A percentile compares a stretch with the other conserved stretches of the same genome.
Evolutionary conservation across 2,888 invertebrate species (phyloP).

Genomic region (Parapristionchus giblindavisi): DNA sequence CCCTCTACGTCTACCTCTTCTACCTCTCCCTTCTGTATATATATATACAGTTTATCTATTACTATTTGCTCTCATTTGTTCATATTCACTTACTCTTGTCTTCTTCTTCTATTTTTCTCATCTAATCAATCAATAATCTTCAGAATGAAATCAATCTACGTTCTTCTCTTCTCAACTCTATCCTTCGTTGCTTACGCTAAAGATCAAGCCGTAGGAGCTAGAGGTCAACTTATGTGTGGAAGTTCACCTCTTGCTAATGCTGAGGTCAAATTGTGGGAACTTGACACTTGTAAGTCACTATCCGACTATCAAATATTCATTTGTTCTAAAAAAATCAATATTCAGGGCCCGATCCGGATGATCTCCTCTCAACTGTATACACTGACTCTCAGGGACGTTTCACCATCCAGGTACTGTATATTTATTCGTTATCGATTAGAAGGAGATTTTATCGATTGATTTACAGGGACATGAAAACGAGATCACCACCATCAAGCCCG

Average conservation of each 20-base stretch:
- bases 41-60: constrained; percentile 10
- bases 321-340: too few species aligned
- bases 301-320: too few species aligned
- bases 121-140: not conserved
- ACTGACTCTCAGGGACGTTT: constrained; percentile 34
- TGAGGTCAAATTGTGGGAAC: constrained; percentile 36
- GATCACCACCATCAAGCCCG: constrained; percentile 19
- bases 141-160: constrained; percentile 22
- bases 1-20: not conserved
- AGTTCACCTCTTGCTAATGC: constrained; percentile 24
- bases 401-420: constrained; percentile 28
- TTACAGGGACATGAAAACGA: constrained; percentile 34
- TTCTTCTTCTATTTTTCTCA: not conserved
- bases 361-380: constrained; percentile 26
- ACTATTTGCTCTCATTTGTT: not conserved
- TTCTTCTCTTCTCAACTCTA: constrained; percentile 24
- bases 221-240: constrained; percentile 33
- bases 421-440: too few species aligned
- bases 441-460: not conserved
- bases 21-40: not conserved
- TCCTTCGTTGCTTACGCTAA: constrained; percentile 13
- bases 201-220: constrained; percentile 18
- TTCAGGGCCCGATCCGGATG: constrained; percentile 38
- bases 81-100: not conserved
- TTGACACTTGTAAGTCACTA: constrained; percentile 37